Percentiles rank a stretch among this genome's conserved stretches.
Conservation (phyloP, 2,113 vertebrate genomes). For the Junco hyemalis region DNA sequence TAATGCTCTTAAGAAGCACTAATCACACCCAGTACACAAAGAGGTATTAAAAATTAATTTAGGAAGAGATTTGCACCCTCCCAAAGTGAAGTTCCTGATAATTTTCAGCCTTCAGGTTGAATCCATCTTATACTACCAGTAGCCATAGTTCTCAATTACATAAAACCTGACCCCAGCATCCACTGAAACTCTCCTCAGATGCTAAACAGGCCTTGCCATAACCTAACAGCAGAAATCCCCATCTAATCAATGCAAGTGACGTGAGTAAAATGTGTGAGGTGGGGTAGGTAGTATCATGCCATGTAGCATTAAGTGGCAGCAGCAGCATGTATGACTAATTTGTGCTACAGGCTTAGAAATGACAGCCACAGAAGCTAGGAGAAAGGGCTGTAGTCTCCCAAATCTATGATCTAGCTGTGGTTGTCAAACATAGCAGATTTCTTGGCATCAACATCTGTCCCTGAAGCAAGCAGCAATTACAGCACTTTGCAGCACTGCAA, state of each 20-base stretch:
- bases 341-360: neutral
- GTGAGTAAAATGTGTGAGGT: neutral
- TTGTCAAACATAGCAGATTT: slow-evolving; percentile 44
- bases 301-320: neutral
- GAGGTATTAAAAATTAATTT: neutral
- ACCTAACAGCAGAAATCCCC: neutral
- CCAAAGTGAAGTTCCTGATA: neutral
- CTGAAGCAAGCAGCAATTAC: slow-evolving; percentile 37
- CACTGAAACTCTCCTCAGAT: neutral
- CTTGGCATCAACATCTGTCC: slow-evolving; percentile 24
- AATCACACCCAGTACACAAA: neutral
- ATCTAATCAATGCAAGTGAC: neutral
- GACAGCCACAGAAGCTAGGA: neutral
- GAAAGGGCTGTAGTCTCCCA: neutral
- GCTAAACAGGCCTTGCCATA: neutral
- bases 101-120: neutral
- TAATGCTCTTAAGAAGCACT: neutral
- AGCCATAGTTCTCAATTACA: neutral
- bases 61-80: neutral
- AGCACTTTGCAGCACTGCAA: neutral
- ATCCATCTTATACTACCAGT: neutral
- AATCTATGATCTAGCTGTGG: neutral
- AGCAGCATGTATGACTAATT: neutral
- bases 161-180: neutral
- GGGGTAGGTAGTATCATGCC: neutral